Evolutionary conservation across 2,797 vertebrate genomes (phyloP), one percentile per base, ranked within the genome.

Genomic region (Crocodylus rhombifer): DNA sequence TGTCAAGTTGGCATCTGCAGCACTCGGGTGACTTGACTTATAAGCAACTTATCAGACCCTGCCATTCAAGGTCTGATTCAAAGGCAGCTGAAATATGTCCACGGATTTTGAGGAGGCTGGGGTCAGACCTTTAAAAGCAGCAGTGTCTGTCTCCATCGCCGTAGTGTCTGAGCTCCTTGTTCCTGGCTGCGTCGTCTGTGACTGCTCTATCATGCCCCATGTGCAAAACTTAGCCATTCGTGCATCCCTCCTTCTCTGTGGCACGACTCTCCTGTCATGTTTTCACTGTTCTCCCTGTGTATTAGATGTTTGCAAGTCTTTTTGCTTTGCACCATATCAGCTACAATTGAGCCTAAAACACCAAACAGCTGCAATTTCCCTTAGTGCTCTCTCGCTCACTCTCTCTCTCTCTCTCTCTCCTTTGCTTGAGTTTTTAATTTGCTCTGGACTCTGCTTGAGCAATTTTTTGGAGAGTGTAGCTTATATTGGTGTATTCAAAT

Each of bases 401-500:
- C 82, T 60, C 51, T 5, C 73, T 78, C 55, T 30, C 26, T 12
- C 84, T 17, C 90, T 21, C 80, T 36, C 74, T 5, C 75, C 84
- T 94, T 91, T 82, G 62, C 78, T 83, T 1, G 64, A 87, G 92
- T 95, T 92, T 92, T 94, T 95, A 86, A 95, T 96, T 95, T 97
- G 95, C 96, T 94, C 91, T 93, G 60, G 55, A 89, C 88, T 96
- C 93, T 83, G 93, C 91, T 67, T 91, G 94, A 97, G 91, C 92
- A 82, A 63, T 97, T 97, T 97, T 42, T 92, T 87, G 81, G 88
- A 94, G 92, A 96, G 93, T 23, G 4, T 36, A 8, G 88, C 95
- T 94, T 95, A 92, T 95, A 96, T 96, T 90, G 92, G 89, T 92
- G 84, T 93, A 95, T 96, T 96, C 94, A 96, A 96, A 97, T 94